Base-by-base conservation (phyloP, 2,888 invertebrate genomes). In the Acanthosepion lycidas region DNA sequence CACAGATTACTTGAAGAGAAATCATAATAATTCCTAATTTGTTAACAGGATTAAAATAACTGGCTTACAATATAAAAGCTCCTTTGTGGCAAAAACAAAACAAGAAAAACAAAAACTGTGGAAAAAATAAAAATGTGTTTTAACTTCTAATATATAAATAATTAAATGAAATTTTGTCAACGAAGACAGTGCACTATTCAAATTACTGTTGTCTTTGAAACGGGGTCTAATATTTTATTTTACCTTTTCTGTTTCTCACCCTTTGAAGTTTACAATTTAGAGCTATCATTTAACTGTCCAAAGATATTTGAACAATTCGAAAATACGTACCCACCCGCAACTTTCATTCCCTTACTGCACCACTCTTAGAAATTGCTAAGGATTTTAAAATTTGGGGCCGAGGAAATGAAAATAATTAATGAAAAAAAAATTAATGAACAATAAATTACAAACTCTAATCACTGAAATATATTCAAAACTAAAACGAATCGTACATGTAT, bases 131-230 rank as follows among this genome's bases (percentile, higher is more conserved):
- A 33, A 78, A n/a, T n/a, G 78, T 33, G n/a, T n/a, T 33, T 78
- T 78, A 33, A 78, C 20, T 78, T 78, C 78, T 78, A 78, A 78
- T 78, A 78, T 78, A 78, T n/a, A 78, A 78, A 78, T 33, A n/a
- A 78, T 33, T 33, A 78, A 64, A 64, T 64, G 26, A 64, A 78
- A 78, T 15, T 78, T 78, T 0, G 33, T 78, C 78, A 78, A 78
- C 78, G 78, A 78, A 78, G 33, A 33, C n/a, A 78, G 8, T 12
- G n/a, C 78, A n/a, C n/a, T n/a, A 78, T 78, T 78, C 78, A n/a
- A 15, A 78, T 78, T 78, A n/a, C 78, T 78, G 78, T 78, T 78
- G 78, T 78, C 78, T 78, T 78, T 78, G n/a, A n/a, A 64, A 64
- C 26, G 78, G 78, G 78, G 12, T n/a, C n/a, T 78, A 33, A 78